These are phyloP conservation scores for Drosophila prolongata DNA, from an alignment of 2,888 invertebrate genomes.

Conservation along the genomic window DNA sequence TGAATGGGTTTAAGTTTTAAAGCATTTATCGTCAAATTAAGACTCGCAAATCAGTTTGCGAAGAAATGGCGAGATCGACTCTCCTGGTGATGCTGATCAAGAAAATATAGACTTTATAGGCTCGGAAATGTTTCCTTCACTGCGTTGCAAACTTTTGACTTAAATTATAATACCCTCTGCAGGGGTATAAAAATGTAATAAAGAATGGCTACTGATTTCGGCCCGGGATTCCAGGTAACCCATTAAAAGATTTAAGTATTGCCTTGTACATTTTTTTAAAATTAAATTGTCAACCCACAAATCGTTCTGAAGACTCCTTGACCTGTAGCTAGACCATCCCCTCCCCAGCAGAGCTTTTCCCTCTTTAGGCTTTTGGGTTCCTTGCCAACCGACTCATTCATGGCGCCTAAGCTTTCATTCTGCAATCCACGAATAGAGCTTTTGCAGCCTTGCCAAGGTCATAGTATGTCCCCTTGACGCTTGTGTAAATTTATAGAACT, in stretches of 20 bases:
- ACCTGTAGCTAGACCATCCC: slow-evolving; percentile 40
- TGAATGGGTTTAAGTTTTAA: slow-evolving; percentile 36
- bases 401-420: slow-evolving; percentile 43
- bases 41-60: slow-evolving; percentile 6
- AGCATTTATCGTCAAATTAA: slow-evolving; percentile 16
- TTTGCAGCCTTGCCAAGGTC: slow-evolving; percentile 63
- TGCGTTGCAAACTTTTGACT: too few relatives aligned
- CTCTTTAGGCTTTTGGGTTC: slow-evolving; percentile 54
- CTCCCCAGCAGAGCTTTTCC: slow-evolving; percentile 5
- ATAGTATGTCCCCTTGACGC: slow-evolving; percentile 30
- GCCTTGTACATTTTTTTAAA: slow-evolving; percentile 1
- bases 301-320: slow-evolving; percentile 54
- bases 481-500: slow-evolving; percentile 27
- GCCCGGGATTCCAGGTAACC: too few relatives aligned
- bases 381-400: slow-evolving; percentile 53
- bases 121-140: too few relatives aligned
- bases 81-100: too few relatives aligned
- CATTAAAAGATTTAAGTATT: too few relatives aligned
- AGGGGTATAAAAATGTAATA: too few relatives aligned
- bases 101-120: too few relatives aligned
- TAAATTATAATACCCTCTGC: too few relatives aligned
- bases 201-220: too few relatives aligned
- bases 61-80: too few relatives aligned
- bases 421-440: slow-evolving; percentile 16
- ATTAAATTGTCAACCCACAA: background rate